Base-by-base conservation (phyloP, 2,888 invertebrate genomes). In the Spilosoma lubricipeda region DNA sequence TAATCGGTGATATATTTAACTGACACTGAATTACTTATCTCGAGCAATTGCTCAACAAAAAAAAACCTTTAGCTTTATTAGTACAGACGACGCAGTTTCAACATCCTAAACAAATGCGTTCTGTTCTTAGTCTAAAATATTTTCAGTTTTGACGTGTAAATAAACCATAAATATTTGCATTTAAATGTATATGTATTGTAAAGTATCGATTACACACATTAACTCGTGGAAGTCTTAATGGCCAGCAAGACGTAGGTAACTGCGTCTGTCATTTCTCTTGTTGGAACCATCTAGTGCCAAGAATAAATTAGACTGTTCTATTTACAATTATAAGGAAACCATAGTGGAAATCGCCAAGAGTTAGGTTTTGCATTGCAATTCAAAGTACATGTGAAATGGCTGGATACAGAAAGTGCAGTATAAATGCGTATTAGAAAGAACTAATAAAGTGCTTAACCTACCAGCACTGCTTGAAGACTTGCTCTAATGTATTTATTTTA, bases 281-380 rank as follows among this genome's bases (percentile, higher is more conserved):
- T 42, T 42, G 27, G 59, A 33, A 45, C 59, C 52, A 45, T 13
- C 18, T 56, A 67, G 27, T 72, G 72, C 67, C 66, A 72, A 66
- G 39, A 67, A 30, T 66, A 15, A 11, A 66, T 36, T 36, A 56
- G 30, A 23, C 56, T 11, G 7, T 30, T 63, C 30, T 63, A 20
- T 42, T 39, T 18, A 59, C 27, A 70, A 59, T 39, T 9, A 42
- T n/a, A 70, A 27, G 33, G n/a, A 39, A 70, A 30, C 27, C 27
- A 70, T 69, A 23, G 52, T 70, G 59, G 70, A 70, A 70, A 70
- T 39, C 59, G 59, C n/a, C 59, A 2, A 39, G 27, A 36, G 20
- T 39, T 59, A 27, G 39, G 11, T 56, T 20, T 59, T 70, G n/a
- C 2, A 9, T n/a, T 65, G 18, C 7, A 30, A 0, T 27, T 4